Percentiles rank a stretch among this genome's conserved stretches.
Evolutionary conservation across 2,113 vertebrate species (phyloP).

Genomic region (Sialia sialis): DNA sequence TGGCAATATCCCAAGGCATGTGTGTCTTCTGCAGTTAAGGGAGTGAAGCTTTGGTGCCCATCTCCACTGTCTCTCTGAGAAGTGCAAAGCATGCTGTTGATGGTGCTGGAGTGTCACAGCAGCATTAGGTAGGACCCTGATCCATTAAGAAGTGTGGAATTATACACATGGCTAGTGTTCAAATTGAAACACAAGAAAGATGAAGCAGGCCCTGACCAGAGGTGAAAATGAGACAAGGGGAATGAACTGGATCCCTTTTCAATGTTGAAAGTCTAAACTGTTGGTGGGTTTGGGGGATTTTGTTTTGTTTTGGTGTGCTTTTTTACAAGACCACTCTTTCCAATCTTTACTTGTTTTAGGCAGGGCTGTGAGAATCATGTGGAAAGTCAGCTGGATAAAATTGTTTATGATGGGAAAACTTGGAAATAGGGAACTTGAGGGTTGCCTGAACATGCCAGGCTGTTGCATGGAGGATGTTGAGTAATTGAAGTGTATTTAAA

Average conservation of each 20-base stretch:
- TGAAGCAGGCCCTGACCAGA: background rate
- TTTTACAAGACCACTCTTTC: background rate
- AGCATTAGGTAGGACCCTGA: background rate
- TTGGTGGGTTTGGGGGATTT: background rate
- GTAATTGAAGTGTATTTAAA: background rate
- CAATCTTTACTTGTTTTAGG: background rate
- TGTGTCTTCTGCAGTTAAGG: background rate
- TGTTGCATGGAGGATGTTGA: background rate
- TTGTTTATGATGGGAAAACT: background rate
- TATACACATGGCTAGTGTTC: background rate
- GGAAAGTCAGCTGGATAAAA: background rate
- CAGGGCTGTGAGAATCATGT: background rate
- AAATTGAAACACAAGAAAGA: background rate
- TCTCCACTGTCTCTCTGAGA: background rate
- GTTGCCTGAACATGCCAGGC: background rate
- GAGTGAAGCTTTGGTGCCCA: background rate
- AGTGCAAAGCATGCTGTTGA: background rate
- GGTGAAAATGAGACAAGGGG: background rate
- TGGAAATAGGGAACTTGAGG: background rate
- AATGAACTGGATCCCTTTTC: background rate
- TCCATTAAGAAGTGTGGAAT: background rate
- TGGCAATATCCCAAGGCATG: background rate
- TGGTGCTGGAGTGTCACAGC: background rate
- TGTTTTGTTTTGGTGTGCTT: background rate
- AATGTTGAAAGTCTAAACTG: background rate